Evolutionary conservation across 2,113 vertebrate genomes (phyloP).

Genomic region (Uropsilus gracilis): DNA sequence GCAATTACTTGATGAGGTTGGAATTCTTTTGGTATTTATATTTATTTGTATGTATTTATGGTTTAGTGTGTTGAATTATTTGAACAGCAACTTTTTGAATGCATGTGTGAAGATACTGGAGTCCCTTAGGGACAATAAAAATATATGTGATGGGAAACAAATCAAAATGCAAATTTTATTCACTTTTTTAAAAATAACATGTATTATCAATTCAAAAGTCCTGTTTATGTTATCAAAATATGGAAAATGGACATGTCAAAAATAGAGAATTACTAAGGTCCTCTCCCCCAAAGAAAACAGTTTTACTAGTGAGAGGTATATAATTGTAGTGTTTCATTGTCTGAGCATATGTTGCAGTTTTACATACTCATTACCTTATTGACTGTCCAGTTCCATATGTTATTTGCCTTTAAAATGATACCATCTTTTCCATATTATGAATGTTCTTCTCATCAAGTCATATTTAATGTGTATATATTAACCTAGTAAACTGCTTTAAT

Average conservation of each 20-base stretch:
- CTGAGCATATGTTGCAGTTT: neutral
- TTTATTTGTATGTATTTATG: neutral
- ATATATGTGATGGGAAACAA: neutral
- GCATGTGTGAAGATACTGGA: neutral
- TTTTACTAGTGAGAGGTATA: neutral
- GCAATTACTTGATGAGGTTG: neutral
- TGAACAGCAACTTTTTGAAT: neutral
- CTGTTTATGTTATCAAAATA: neutral
- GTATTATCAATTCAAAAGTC: neutral
- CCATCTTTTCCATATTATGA: neutral
- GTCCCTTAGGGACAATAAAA: neutral
- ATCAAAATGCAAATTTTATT: neutral
- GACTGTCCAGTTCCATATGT: neutral
- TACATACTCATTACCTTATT: neutral
- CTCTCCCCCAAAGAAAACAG: neutral
- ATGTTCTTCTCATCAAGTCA: neutral
- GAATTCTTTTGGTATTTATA: neutral
- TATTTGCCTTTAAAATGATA: conserved; percentile 17
- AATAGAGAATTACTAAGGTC: neutral
- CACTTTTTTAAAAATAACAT: neutral
- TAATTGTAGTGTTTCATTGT: neutral
- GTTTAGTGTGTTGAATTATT: neutral
- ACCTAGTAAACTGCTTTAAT: neutral
- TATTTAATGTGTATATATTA: neutral
- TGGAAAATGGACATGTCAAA: neutral